These are phyloP conservation scores for Malacoctenus gilli DNA, from an alignment of 2,797 vertebrate species.

Conservation along the genomic window DNA sequence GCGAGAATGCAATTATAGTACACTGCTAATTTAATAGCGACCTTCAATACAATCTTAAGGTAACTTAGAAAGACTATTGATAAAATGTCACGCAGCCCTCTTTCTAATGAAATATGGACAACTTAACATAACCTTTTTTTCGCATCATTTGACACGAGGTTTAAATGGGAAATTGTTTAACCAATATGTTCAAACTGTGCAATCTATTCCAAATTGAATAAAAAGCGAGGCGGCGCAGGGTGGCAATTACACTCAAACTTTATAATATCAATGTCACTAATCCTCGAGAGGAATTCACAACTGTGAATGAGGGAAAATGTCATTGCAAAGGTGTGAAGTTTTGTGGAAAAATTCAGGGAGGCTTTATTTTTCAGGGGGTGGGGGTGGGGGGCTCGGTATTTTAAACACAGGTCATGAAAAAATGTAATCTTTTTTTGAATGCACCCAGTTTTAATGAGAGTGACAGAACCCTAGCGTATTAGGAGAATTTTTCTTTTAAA, in stretches of 20 bases:
- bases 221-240: conserved; percentile 19
- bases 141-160: conserved; percentile 24
- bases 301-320: conserved; percentile 35
- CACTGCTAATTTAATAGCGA: conserved; percentile 28
- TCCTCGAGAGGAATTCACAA: conserved; percentile 17
- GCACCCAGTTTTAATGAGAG: conserved; percentile 51
- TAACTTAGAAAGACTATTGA: conserved; percentile 36
- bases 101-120: conserved; percentile 25
- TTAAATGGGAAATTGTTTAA: conserved; percentile 38
- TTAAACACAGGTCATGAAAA: conserved; percentile 33
- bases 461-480: too few species aligned
- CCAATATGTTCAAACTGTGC: conserved; percentile 26
- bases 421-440: too few species aligned
- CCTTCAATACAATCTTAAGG: conserved; percentile 27
- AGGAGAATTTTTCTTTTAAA: too few species aligned
- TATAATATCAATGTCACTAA: conserved; percentile 37
- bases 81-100: conserved; percentile 28
- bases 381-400: conserved; percentile 7
- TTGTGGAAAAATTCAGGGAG: conserved; percentile 33
- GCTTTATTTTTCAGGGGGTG: too few species aligned
- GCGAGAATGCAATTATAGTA: conserved; percentile 14
- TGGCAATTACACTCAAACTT: conserved; percentile 51
- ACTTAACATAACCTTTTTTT: conserved; percentile 23
- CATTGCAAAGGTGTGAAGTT: conserved; percentile 36
- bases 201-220: conserved; percentile 49